A percentile compares a stretch with the other conserved stretches of the same genome.
phyloP scores from a whole-genome alignment of 2,797 vertebrate species.

The Dryobates pubescens region DNA sequence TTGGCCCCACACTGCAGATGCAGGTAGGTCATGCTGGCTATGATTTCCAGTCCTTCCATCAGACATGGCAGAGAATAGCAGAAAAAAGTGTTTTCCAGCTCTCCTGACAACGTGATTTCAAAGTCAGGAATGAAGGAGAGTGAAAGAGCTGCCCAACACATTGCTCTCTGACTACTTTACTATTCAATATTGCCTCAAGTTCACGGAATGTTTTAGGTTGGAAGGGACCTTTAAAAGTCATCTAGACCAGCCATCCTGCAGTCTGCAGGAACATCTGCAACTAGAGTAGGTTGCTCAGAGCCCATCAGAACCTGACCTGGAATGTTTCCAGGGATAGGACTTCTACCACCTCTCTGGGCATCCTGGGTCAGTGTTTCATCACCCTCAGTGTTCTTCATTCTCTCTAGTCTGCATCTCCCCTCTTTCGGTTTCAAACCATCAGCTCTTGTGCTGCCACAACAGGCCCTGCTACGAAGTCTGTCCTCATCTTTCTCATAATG shows the following conservation, averaged over 20 bases:
- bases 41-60: background rate
- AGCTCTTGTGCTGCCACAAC: background rate
- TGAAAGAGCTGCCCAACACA: background rate
- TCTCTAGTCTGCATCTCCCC: background rate
- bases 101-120: accelerated
- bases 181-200: too few species aligned
- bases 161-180: background rate
- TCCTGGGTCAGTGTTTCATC: background rate
- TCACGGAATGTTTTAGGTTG: background rate
- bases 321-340: background rate
- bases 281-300: background rate
- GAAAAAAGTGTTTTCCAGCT: background rate
- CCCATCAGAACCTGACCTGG: background rate
- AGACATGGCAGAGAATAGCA: background rate
- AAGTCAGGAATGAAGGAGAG: background rate
- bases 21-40: background rate
- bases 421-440: background rate
- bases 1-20: accelerated
- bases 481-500: background rate
- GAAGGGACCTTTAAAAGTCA: background rate
- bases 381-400: background rate
- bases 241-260: background rate
- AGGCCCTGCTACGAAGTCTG: background rate
- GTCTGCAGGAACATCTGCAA: background rate
- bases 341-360: background rate